phyloP scores from a whole-genome alignment of 2,797 vertebrate genomes.

The Danio aesculapii region DNA sequence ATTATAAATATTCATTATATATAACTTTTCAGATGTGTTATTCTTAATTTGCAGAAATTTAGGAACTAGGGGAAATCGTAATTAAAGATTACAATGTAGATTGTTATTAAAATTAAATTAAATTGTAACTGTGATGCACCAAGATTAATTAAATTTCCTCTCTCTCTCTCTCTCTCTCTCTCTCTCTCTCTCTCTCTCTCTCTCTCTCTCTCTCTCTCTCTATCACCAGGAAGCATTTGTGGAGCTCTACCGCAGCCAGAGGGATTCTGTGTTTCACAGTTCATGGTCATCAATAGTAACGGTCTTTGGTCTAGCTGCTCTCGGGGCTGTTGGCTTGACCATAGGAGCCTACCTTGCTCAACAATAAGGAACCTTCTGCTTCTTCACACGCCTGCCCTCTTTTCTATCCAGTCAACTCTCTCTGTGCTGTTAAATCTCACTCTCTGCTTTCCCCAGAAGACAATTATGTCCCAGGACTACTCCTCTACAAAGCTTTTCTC shows the following conservation, averaged over 20 bases:
- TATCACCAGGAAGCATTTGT: constrained; percentile 91
- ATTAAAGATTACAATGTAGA: no score
- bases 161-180: constrained; percentile 24
- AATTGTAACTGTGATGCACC: background rate
- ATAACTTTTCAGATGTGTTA: no score
- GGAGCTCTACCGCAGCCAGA: constrained; percentile 91
- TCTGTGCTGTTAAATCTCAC: no score
- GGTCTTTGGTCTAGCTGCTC: constrained; percentile 90
- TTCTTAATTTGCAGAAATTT: no score
- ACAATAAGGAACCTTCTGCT: constrained; percentile 82
- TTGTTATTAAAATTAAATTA: no score
- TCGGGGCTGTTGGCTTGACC: constrained; percentile 95
- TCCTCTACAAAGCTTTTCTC: constrained; percentile 55
- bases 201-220: constrained; percentile 9
- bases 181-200: no score
- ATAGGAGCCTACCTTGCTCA: constrained; percentile 96
- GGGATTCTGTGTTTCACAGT: constrained; percentile 88
- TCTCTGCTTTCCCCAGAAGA: constrained; percentile 50
- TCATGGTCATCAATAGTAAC: constrained; percentile 97
- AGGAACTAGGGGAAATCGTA: no score
- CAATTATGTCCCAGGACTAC: constrained; percentile 57
- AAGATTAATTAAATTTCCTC: constrained; percentile 7
- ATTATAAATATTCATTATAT: no score
- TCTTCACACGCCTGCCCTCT: background rate
- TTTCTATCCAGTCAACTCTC: constrained; percentile 24